phyloP scores from a whole-genome alignment of 2,888 invertebrate species.

The Lithophane socia region DNA sequence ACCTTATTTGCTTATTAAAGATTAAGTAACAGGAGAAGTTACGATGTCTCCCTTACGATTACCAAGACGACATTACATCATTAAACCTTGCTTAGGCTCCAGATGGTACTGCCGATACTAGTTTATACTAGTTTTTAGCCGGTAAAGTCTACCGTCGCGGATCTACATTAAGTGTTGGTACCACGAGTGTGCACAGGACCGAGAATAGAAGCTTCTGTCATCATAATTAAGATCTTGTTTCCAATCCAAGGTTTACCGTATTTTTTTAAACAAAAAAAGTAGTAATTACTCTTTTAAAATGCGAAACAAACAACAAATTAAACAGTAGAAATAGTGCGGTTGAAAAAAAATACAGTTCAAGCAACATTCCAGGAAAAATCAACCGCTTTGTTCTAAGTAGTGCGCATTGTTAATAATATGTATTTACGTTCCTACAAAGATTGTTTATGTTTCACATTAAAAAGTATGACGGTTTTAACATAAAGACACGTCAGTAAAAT shows the following conservation, averaged over 20 bases:
- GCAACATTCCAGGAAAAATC: conserved; percentile 26
- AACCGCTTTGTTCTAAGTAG: conserved; percentile 33
- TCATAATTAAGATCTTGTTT: background rate
- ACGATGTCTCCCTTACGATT: background rate
- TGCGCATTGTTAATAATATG: conserved; percentile 22
- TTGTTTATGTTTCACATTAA: conserved; percentile 37
- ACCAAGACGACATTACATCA: background rate
- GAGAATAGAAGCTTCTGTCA: conserved; percentile 11
- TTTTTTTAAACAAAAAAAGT: conserved; percentile 1
- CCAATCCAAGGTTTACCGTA: background rate
- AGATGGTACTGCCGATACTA: background rate
- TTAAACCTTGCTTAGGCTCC: background rate
- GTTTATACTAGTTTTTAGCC: too few species aligned
- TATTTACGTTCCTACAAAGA: conserved; percentile 22
- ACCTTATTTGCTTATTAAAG: background rate
- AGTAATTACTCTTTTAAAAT: background rate
- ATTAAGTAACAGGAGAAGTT: background rate
- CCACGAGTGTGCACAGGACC: background rate
- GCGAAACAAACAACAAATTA: conserved; percentile 1
- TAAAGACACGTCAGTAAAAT: conserved; percentile 25
- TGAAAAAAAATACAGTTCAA: conserved; percentile 11
- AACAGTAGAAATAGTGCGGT: background rate
- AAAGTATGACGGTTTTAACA: conserved; percentile 31
- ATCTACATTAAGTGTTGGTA: background rate
- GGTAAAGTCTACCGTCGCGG: background rate